Percentiles rank a stretch among this genome's conserved stretches.
These are phyloP conservation scores for Cephalopterus ornatus DNA, from an alignment of 2,113 vertebrate genomes.

Conservation along the genomic window DNA sequence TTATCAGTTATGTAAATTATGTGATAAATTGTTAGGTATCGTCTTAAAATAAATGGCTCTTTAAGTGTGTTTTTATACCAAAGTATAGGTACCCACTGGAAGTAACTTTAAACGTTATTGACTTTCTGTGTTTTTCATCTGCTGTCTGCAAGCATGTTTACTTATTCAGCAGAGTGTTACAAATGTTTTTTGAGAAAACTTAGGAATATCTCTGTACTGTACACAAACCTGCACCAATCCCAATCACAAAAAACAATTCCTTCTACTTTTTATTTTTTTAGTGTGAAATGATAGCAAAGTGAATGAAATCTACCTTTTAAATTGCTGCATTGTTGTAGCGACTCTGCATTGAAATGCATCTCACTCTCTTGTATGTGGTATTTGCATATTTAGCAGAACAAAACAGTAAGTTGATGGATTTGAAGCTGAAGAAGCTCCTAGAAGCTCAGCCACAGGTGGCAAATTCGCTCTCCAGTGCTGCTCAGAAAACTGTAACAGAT, in stretches of 20 bases:
- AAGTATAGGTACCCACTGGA: neutral
- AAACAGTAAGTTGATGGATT: constrained; percentile 87
- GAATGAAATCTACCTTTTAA: constrained; percentile 44
- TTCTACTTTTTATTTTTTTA: neutral
- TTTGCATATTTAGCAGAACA: constrained; percentile 82
- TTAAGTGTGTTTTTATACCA: neutral
- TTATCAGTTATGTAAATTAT: neutral
- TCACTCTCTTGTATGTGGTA: constrained; percentile 58
- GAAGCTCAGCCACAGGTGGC: constrained; percentile 85
- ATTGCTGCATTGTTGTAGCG: constrained; percentile 34
- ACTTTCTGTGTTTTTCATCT: neutral
- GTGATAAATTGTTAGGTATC: neutral
- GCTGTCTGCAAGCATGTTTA: neutral
- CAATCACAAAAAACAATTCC: neutral
- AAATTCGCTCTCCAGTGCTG: constrained; percentile 72
- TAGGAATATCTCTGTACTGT: neutral
- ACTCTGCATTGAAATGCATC: constrained; percentile 55
- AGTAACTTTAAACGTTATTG: neutral
- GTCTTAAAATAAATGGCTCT: constrained; percentile 10
- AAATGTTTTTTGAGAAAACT: neutral
- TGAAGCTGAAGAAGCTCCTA: constrained; percentile 88
- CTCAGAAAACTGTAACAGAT: constrained; percentile 72
- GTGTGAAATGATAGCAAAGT: constrained; percentile 13
- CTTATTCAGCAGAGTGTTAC: neutral
- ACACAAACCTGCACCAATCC: neutral